phyloP scores from a whole-genome alignment of 2,888 invertebrate species.

The Hydraecia micacea region DNA sequence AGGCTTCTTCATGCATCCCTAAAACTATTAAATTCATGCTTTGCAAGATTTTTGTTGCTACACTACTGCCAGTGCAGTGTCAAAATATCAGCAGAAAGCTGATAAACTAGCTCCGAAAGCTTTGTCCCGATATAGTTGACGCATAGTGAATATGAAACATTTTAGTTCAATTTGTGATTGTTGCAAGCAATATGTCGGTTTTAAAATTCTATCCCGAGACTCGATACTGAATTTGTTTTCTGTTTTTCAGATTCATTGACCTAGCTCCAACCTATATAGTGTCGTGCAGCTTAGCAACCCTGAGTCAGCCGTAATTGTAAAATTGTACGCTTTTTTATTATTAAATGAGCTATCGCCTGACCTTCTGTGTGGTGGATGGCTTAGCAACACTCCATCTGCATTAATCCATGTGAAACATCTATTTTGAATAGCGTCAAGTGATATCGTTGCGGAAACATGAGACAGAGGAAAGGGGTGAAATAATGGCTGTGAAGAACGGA shows the following conservation, averaged over 20 bases:
- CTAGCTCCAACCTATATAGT: too few relatives aligned
- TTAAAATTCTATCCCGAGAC: neutral
- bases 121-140: neutral
- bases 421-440: constrained; percentile 25
- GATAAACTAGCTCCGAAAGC: too few relatives aligned
- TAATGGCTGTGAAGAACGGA: constrained; percentile 76
- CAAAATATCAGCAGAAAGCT: neutral
- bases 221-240: neutral
- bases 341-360: neutral
- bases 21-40: too few relatives aligned
- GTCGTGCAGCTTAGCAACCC: neutral
- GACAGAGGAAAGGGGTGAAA: constrained; percentile 73
- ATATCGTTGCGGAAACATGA: constrained; percentile 67
- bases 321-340: neutral
- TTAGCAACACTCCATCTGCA: neutral
- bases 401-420: neutral
- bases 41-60: neutral
- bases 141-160: neutral
- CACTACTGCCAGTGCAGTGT: neutral
- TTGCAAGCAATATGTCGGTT: neutral
- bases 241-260: neutral
- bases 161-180: neutral
- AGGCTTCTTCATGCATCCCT: too few relatives aligned
- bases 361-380: too few relatives aligned
- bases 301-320: neutral